These are phyloP conservation scores for Frieseomelitta varia DNA, from an alignment of 1,140 invertebrate species.

Conservation along the genomic window DNA sequence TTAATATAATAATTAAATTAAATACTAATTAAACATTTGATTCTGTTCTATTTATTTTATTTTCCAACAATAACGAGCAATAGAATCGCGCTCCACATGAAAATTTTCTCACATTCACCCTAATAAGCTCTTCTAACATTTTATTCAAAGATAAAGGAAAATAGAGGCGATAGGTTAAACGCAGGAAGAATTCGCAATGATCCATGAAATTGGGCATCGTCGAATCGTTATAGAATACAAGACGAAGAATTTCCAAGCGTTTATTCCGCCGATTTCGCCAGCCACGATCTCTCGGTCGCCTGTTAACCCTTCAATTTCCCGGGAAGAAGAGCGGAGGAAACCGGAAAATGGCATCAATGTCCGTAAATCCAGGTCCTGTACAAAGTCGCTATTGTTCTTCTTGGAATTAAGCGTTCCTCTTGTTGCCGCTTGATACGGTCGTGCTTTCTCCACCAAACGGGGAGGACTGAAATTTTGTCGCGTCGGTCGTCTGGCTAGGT, in stretches of 20 bases:
- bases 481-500: too few relatives aligned
- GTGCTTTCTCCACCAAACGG: neutral
- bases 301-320: constrained; percentile 13
- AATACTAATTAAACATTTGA: too few relatives aligned
- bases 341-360: constrained; percentile 21
- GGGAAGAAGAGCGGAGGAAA: neutral
- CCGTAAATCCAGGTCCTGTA: constrained; percentile 6
- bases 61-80: too few relatives aligned
- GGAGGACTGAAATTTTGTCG: constrained; percentile 2
- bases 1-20: too few relatives aligned
- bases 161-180: neutral
- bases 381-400: constrained; percentile 17
- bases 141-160: neutral
- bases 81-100: too few relatives aligned
- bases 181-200: neutral
- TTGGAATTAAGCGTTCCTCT: constrained; percentile 27
- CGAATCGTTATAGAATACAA: neutral
- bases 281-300: neutral
- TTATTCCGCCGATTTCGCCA: neutral
- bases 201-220: neutral
- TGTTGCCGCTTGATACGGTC: constrained; percentile 15
- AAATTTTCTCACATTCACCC: neutral
- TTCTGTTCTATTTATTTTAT: too few relatives aligned
- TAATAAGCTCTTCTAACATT: neutral
- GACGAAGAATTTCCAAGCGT: neutral